A percentile compares a stretch with the other conserved stretches of the same genome.
phyloP scores from a whole-genome alignment of 2,113 vertebrate species.

The Tinamus guttatus region DNA sequence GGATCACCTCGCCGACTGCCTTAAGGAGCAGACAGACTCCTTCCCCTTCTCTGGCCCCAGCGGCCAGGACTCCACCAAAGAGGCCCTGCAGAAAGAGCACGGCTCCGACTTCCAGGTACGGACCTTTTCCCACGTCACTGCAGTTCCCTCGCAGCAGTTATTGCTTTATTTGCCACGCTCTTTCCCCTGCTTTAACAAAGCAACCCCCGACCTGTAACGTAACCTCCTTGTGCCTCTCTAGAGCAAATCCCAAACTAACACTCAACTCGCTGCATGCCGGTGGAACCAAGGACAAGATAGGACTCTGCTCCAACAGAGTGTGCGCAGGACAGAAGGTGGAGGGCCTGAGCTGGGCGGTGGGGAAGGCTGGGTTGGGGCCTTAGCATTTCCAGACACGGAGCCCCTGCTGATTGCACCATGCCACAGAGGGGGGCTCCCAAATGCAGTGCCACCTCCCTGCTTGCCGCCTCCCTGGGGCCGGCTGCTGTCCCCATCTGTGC shows the following conservation, averaged over 20 bases:
- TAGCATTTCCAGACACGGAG: too few relatives aligned
- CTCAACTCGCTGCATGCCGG: conserved; percentile 77
- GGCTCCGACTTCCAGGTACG: conserved; percentile 86
- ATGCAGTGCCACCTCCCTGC: neutral
- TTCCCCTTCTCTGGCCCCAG: conserved; percentile 64
- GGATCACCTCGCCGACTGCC: conserved; percentile 77
- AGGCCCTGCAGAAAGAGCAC: conserved; percentile 78
- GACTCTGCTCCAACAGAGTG: conserved; percentile 84
- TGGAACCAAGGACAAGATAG: conserved; percentile 64
- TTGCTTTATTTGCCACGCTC: conserved; percentile 72
- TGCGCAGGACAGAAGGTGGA: conserved; percentile 30
- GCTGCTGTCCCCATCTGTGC: neutral
- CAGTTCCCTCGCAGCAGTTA: conserved; percentile 32
- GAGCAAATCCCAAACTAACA: conserved; percentile 61
- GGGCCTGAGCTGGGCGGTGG: neutral
- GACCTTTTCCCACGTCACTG: neutral
- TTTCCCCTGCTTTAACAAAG: conserved; percentile 68
- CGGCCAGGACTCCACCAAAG: conserved; percentile 74
- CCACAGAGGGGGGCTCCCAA: rapidly evolving
- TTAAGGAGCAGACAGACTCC: conserved; percentile 79
- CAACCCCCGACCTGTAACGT: conserved; percentile 4
- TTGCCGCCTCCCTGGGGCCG: neutral
- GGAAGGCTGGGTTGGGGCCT: neutral
- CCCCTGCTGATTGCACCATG: neutral
- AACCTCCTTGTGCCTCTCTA: conserved; percentile 54